phyloP scores from a whole-genome alignment of 2,888 invertebrate species.

The Tinea semifulvella region DNA sequence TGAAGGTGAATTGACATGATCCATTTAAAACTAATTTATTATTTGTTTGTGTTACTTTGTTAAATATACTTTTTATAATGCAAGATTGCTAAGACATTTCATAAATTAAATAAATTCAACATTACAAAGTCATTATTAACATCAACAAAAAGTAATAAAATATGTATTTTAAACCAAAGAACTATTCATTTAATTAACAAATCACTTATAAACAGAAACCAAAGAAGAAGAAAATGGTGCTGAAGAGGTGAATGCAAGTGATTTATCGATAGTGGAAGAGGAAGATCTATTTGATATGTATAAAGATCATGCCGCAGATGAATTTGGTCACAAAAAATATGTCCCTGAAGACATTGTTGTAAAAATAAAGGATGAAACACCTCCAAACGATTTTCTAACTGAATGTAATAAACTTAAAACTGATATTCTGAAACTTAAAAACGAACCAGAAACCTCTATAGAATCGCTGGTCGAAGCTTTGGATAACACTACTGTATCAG shows the following conservation, averaged over 20 bases:
- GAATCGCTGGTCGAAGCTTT: conserved; percentile 44
- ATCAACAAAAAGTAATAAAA: no score
- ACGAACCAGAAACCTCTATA: conserved; percentile 37
- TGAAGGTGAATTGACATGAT: no score
- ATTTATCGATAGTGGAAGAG: conserved; percentile 34
- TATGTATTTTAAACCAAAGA: no score
- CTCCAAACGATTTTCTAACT: conserved; percentile 36
- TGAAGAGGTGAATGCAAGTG: conserved; percentile 24
- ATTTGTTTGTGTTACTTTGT: no score
- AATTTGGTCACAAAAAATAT: conserved; percentile 60
- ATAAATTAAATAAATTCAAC: no score
- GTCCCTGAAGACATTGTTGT: conserved; percentile 43
- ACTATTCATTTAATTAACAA: no score
- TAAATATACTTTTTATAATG: no score
- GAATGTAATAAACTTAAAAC: conserved; percentile 52
- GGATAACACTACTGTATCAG: conserved; percentile 33
- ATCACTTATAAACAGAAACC: no score
- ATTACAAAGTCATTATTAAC: no score
- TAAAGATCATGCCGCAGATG: conserved; percentile 47
- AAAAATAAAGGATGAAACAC: conserved; percentile 30
- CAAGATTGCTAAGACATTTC: no score
- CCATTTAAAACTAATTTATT: no score
- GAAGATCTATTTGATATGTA: conserved; percentile 61
- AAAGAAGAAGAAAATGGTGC: neutral
- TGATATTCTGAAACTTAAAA: conserved; percentile 41